These are phyloP conservation scores for Cepaea hortensis DNA, from an alignment of 2,888 invertebrate genomes.

Conservation along the genomic window DNA sequence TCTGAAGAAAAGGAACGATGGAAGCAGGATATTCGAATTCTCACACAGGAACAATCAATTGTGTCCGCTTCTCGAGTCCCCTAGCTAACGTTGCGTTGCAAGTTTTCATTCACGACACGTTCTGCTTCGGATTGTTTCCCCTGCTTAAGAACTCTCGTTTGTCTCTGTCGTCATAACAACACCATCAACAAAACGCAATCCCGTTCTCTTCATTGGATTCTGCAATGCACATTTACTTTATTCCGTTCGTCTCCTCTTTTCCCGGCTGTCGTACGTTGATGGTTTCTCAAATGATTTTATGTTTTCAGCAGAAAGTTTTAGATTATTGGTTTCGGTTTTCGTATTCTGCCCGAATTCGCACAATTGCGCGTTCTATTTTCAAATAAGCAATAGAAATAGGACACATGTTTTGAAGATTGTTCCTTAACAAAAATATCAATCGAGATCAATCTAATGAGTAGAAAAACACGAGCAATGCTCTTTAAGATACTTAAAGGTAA, in stretches of 20 bases:
- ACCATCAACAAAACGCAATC: conserved; percentile 8
- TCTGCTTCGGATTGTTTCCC: not conserved
- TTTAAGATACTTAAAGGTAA: no score
- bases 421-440: no score
- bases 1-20: not conserved
- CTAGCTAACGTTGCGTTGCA: not conserved
- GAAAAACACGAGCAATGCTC: no score
- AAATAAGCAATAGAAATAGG: no score
- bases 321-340: no score
- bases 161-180: conserved; percentile 30
- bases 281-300: no score
- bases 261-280: no score
- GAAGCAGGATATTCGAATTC: not conserved
- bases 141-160: conserved; percentile 6
- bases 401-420: no score
- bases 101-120: not conserved
- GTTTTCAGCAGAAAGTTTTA: no score
- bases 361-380: no score
- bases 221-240: not conserved
- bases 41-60: conserved; percentile 7
- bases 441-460: no score
- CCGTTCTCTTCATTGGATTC: not conserved
- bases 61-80: not conserved
- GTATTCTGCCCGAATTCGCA: no score
- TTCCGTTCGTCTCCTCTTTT: not conserved